Percentiles rank a stretch among this genome's conserved stretches.
Conservation (phyloP, 2,113 vertebrate genomes). For the Notiomystis cincta region DNA sequence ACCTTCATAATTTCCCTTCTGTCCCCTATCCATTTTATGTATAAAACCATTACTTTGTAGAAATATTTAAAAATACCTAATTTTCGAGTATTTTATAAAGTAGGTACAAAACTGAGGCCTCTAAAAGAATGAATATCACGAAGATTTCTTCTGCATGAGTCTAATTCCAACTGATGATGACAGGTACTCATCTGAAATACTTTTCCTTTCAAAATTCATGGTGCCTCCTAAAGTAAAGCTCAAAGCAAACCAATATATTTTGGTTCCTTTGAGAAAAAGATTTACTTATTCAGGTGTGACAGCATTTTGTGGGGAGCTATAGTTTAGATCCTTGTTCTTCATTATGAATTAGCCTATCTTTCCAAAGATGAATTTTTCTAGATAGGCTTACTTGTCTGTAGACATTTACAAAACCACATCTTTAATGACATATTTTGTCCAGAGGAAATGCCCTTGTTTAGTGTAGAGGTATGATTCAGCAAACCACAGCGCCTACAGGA, state of each 20-base stretch:
- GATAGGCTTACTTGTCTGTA: not conserved
- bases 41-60: not conserved
- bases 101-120: not conserved
- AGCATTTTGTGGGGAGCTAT: not conserved
- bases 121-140: not conserved
- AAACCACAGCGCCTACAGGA: not conserved
- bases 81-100: not conserved
- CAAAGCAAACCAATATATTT: not conserved
- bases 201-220: not conserved
- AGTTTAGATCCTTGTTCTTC: not conserved
- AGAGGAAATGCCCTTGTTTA: not conserved
- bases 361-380: not conserved
- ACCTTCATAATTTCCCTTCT: not conserved
- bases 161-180: not conserved
- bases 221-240: not conserved
- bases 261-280: not conserved
- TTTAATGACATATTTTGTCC: not conserved
- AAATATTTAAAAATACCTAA: not conserved
- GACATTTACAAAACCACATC: not conserved
- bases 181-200: not conserved
- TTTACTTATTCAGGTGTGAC: not conserved
- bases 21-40: not conserved
- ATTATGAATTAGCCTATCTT: not conserved
- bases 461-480: not conserved
- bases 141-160: not conserved